These are phyloP conservation scores for Rhabditophanes sp. DNA, from an alignment of 2,888 invertebrate genomes.

Conservation along the genomic window DNA sequence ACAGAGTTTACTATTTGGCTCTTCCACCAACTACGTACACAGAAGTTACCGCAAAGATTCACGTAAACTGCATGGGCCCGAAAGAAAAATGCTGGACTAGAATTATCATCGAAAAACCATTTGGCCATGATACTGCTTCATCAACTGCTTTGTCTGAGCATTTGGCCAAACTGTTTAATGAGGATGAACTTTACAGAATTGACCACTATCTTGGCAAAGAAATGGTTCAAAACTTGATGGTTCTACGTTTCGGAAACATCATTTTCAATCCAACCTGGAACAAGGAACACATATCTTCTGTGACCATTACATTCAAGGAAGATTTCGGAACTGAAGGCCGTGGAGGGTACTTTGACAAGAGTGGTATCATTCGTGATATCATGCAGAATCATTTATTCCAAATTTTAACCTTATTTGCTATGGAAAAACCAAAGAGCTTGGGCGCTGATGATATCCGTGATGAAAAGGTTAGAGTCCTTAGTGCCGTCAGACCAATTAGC, in stretches of 20 bases:
- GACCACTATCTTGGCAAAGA: constrained; percentile 98
- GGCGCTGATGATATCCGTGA: constrained; percentile 88
- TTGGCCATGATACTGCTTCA: constrained; percentile 69
- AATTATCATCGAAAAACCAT: constrained; percentile 94
- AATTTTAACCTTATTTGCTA: constrained; percentile 80
- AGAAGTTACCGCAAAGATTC: constrained; percentile 68
- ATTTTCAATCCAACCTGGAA: constrained; percentile 94
- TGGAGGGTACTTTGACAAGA: constrained; percentile 91
- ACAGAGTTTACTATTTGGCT: constrained; percentile 88
- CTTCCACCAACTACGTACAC: constrained; percentile 87
- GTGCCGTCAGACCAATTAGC: constrained; percentile 62
- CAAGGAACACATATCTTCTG: constrained; percentile 75
- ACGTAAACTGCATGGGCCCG: constrained; percentile 45
- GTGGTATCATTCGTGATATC: constrained; percentile 83
- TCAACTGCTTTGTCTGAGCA: constrained; percentile 69
- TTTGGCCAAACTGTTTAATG: constrained; percentile 61
- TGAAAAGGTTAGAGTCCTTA: constrained; percentile 81
- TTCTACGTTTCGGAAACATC: constrained; percentile 76
- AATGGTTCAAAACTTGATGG: constrained; percentile 96
- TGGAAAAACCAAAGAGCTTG: constrained; percentile 90
- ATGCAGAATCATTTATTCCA: constrained; percentile 97
- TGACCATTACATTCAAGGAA: constrained; percentile 87
- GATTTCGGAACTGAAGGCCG: constrained; percentile 91
- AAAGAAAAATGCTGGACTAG: no score
- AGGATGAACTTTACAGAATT: constrained; percentile 78